Evolutionary conservation across 2,113 vertebrate species (phyloP).

Genomic region (Platanista minor): DNA sequence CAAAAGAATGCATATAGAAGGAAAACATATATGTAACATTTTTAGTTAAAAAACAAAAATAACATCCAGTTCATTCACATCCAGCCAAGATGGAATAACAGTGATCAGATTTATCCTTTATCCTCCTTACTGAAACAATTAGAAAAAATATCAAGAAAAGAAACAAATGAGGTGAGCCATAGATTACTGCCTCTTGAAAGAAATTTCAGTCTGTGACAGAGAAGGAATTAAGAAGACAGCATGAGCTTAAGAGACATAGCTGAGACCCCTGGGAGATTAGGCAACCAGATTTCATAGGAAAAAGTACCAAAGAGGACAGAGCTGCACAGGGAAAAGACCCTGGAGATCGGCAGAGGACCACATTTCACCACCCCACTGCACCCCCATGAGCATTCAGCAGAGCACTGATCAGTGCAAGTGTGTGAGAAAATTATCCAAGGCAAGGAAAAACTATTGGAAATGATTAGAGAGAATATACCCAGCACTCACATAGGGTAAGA

Average conservation of each 20-base stretch:
- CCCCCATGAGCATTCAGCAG: background rate
- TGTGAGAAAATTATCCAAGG: background rate
- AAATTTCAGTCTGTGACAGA: background rate
- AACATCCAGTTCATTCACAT: background rate
- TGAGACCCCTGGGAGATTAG: background rate
- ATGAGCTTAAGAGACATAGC: background rate
- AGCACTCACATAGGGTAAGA: background rate
- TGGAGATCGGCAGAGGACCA: background rate
- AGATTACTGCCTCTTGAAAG: background rate
- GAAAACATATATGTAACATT: background rate
- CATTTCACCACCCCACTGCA: background rate
- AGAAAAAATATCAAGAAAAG: background rate
- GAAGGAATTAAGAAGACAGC: background rate
- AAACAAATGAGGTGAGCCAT: background rate
- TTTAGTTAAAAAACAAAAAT: background rate
- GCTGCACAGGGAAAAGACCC: background rate
- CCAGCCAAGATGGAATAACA: background rate
- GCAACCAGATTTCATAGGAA: background rate
- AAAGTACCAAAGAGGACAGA: background rate
- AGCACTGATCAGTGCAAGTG: background rate
- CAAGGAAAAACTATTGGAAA: background rate
- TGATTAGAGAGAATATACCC: background rate
- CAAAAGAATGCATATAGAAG: background rate
- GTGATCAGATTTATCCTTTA: background rate
- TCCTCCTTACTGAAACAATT: background rate